These are phyloP conservation scores for Megaceryle maxima DNA, from an alignment of 2,113 vertebrate species.

Conservation along the genomic window DNA sequence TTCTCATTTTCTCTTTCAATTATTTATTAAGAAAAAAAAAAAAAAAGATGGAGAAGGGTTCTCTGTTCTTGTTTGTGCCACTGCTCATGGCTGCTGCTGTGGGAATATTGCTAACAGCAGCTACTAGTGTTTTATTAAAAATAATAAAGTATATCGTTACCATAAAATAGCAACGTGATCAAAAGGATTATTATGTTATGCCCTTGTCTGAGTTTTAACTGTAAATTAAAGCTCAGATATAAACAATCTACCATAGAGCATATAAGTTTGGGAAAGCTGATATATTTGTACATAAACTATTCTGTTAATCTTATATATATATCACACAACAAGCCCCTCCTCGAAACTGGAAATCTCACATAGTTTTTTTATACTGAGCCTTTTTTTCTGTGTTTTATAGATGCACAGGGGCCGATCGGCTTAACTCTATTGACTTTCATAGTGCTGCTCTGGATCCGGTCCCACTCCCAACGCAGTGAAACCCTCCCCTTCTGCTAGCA, in stretches of 20 bases:
- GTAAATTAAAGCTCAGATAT: slow-evolving; percentile 23
- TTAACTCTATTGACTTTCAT: not conserved
- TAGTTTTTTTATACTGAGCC: not conserved
- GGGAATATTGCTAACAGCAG: slow-evolving; percentile 27
- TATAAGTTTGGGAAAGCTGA: slow-evolving; percentile 7
- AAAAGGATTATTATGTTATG: slow-evolving; percentile 15
- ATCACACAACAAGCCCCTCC: not conserved
- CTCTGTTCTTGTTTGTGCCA: slow-evolving; percentile 41
- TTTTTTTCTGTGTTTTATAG: not conserved
- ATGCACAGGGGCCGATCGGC: not conserved
- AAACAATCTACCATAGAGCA: not conserved
- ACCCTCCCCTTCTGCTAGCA: not conserved
- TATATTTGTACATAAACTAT: not conserved
- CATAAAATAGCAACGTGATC: slow-evolving; percentile 44
- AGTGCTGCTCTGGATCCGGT: not conserved
- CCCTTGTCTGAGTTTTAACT: not conserved
- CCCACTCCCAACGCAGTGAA: not conserved
- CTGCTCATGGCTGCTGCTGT: not conserved
- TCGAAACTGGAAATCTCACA: not conserved
- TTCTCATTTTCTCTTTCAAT: slow-evolving; percentile 49
- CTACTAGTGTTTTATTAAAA: slow-evolving; percentile 56
- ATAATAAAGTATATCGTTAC: slow-evolving; percentile 56
- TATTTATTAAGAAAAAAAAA: slow-evolving; percentile 40
- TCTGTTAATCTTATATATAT: not conserved
- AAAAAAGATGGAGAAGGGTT: not conserved